Percentiles rank a stretch among this genome's conserved stretches.
These are phyloP conservation scores for Phania funesta DNA, from an alignment of 2,888 invertebrate species.

Conservation along the genomic window DNA sequence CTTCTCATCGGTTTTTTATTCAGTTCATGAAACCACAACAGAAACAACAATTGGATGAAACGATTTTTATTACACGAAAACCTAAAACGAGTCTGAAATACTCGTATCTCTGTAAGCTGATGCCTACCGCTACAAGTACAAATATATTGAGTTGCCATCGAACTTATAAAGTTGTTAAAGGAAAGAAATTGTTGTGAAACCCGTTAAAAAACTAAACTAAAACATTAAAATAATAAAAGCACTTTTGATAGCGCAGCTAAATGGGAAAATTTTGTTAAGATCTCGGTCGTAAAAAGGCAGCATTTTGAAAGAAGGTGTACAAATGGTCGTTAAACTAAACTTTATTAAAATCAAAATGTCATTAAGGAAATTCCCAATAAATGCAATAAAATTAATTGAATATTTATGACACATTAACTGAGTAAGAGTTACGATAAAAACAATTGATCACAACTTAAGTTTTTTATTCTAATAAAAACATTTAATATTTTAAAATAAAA, in stretches of 20 bases:
- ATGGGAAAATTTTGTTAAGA: constrained; percentile 56
- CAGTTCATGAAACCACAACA: constrained; percentile 26
- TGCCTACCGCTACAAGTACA: neutral
- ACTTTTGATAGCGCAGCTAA: constrained; percentile 48
- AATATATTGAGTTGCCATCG: constrained; percentile 10
- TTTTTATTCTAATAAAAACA: no score
- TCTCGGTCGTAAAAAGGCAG: constrained; percentile 14
- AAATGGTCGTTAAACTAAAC: constrained; percentile 41
- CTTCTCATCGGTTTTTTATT: constrained; percentile 73
- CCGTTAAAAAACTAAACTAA: constrained; percentile 13
- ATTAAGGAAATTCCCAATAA: constrained; percentile 14
- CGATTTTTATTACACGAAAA: constrained; percentile 58
- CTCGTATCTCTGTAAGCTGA: constrained; percentile 3
- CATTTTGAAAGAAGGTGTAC: constrained; percentile 46
- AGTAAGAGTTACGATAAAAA: neutral
- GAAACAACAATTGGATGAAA: constrained; percentile 43
- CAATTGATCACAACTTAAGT: neutral
- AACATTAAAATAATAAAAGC: constrained; percentile 36
- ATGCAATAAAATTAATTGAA: constrained; percentile 48
- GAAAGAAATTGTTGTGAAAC: constrained; percentile 4
- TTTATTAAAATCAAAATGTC: constrained; percentile 27
- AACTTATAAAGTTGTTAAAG: constrained; percentile 49
- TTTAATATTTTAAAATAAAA: no score
- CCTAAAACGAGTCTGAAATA: neutral
- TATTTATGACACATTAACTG: constrained; percentile 28